Base-by-base conservation (phyloP, 2,888 invertebrate genomes). In the Hetaerina titia region DNA sequence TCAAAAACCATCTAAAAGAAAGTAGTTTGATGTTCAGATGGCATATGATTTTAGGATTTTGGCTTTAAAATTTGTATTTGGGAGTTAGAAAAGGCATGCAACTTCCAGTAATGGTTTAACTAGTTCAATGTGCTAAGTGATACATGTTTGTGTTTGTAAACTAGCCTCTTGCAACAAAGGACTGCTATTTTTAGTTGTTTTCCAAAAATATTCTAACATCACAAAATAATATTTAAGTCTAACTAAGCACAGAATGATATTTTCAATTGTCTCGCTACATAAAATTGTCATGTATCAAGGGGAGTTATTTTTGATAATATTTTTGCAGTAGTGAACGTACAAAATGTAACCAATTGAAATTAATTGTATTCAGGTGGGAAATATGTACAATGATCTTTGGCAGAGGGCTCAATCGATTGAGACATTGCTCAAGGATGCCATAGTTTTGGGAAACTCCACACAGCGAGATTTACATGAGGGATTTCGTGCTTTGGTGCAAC, bases 371-470 rank as follows among this genome's bases (percentile, higher is more conserved):
- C 96, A 98, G 98, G 97, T 97, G 81, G 97, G 97, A 96, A 98
- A 98, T 95, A 97, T 98, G 96, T 98, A 98, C 96, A 97, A 97
- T 81, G 98, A 98, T 96, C 97, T 98, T 95, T 97, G 97, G 97
- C 97, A 97, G 95, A 97, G 97, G 19, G 97, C 97, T 0, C 96
- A 97, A 94, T 96, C 95, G 8, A 95, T 96, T 22, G 96, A 96
- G 95, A 96, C 97, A 1, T 96, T 97, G 95, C 97, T 97, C 96
- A 97, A 97, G 94, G 97, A 97, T 96, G 97, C 97, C 0, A 96
- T 97, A 95, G 97, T 97, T 0, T 96, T 97, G 95, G 97, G 97
- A 95, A 97, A 97, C 96, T 97, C 97, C 95, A 98, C 97, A 90
- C 96, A 97, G 95, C 96, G 97, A 56, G 97, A 97, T 96, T 96